These are phyloP conservation scores for Eugnorisma glareosa DNA, from an alignment of 2,888 invertebrate species.

Conservation along the genomic window DNA sequence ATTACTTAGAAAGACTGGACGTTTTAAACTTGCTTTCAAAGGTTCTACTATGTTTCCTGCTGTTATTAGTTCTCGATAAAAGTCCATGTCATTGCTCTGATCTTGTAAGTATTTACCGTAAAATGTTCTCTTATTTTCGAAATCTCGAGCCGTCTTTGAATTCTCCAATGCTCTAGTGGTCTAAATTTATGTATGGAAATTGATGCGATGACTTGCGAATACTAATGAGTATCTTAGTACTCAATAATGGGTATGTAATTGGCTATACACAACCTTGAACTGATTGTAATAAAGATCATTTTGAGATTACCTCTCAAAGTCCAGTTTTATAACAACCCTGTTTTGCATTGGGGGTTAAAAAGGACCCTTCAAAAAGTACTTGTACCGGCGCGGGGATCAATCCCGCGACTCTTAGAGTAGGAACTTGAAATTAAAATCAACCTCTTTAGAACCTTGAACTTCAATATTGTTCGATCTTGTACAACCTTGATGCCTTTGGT, in stretches of 20 bases:
- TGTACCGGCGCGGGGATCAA: background rate
- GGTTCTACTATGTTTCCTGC: background rate
- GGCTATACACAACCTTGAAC: constrained; percentile 14
- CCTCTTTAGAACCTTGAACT: constrained; percentile 34
- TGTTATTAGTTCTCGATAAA: background rate
- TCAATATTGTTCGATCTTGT: constrained; percentile 43
- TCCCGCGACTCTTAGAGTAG: background rate
- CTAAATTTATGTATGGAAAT: constrained; percentile 40
- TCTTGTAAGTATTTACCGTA: background rate
- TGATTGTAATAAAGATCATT: background rate
- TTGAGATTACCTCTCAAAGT: constrained; percentile 1
- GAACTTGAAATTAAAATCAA: constrained; percentile 16
- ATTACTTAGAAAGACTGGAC: constrained; percentile 4
- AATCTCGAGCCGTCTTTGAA: background rate
- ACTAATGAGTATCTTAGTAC: constrained; percentile 34
- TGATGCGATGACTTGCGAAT: constrained; percentile 34
- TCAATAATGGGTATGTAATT: constrained; percentile 28
- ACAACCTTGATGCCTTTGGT: constrained; percentile 42
- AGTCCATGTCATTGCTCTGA: background rate
- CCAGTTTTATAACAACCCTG: background rate
- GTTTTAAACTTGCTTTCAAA: background rate
- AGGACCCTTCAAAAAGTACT: constrained; percentile 1
- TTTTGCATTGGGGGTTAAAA: background rate
- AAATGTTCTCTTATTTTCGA: background rate
- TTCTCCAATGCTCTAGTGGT: constrained; percentile 16